Evolutionary conservation across 2,888 invertebrate species (phyloP).

Genomic region (Chrysomela aeneicollis): DNA sequence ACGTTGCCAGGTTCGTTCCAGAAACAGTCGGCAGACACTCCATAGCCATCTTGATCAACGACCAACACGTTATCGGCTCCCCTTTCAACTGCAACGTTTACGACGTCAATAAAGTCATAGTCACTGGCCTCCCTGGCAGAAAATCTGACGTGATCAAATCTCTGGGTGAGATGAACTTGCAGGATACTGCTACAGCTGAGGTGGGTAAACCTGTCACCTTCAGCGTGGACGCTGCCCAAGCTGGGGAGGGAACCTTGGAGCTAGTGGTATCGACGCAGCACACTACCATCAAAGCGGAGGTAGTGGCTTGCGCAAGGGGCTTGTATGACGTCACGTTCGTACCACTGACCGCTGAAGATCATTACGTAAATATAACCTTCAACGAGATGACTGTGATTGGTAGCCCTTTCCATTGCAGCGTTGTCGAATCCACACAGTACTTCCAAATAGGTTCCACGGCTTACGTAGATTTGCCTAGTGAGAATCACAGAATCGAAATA

Average conservation of each 20-base stretch:
- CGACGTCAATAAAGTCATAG: constrained; percentile 84
- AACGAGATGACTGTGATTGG: constrained; percentile 92
- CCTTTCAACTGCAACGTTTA: constrained; percentile 95
- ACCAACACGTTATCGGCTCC: constrained; percentile 86
- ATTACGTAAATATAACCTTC: constrained; percentile 93
- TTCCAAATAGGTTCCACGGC: constrained; percentile 73
- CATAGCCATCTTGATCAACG: constrained; percentile 82
- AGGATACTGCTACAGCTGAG: constrained; percentile 64
- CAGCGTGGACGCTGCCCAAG: constrained; percentile 93
- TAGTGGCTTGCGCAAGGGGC: constrained; percentile 88
- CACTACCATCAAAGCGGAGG: constrained; percentile 84
- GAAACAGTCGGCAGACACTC: constrained; percentile 88
- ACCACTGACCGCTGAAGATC: constrained; percentile 87
- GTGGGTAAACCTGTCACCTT: constrained; percentile 89
- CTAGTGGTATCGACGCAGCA: constrained; percentile 90
- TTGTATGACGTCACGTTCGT: constrained; percentile 92
- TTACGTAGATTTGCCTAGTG: constrained; percentile 66
- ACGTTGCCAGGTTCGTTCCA: constrained; percentile 82
- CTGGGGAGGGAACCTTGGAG: constrained; percentile 92
- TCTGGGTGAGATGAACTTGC: constrained; percentile 58
- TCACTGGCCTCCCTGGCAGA: constrained; percentile 67
- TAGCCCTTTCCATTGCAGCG: constrained; percentile 85
- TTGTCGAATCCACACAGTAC: constrained; percentile 74
- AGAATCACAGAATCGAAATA: constrained; percentile 73
- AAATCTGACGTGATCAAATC: constrained; percentile 53